Evolutionary conservation across 2,113 vertebrate species (phyloP).

Genomic region (Rhineura floridana): DNA sequence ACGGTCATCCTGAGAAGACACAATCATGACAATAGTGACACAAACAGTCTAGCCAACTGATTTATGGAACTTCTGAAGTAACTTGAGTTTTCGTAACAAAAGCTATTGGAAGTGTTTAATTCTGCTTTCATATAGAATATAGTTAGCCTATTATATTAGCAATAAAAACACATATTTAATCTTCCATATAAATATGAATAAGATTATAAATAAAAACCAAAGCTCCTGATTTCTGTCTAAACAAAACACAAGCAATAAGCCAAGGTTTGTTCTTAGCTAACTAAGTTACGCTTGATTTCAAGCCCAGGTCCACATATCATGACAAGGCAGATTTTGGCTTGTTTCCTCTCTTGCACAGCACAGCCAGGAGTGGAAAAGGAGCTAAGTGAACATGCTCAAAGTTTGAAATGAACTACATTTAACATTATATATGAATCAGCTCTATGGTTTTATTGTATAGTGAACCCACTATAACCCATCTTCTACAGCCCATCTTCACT

Average conservation of each 20-base stretch:
- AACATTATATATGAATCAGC: too few species aligned
- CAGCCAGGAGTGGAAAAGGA: too few species aligned
- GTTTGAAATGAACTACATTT: too few species aligned
- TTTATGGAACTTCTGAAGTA: neutral
- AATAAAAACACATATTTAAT: neutral
- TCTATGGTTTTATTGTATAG: conserved; percentile 10
- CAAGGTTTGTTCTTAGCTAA: too few species aligned
- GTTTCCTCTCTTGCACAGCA: too few species aligned
- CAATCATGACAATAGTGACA: conserved; percentile 17
- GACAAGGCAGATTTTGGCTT: too few species aligned
- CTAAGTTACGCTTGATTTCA: too few species aligned
- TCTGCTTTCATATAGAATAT: neutral
- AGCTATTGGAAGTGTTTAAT: neutral
- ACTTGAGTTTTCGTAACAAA: neutral
- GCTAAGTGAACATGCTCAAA: too few species aligned
- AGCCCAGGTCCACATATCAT: too few species aligned
- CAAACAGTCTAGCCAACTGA: neutral
- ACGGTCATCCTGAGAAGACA: conserved; percentile 86
- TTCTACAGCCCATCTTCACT: neutral
- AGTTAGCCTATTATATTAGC: neutral
- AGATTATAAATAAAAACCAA: neutral
- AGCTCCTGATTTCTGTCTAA: too few species aligned
- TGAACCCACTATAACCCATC: neutral
- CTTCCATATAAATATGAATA: neutral
- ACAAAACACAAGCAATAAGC: too few species aligned